A percentile compares a stretch with the other conserved stretches of the same genome.
These are phyloP conservation scores for Hylaea fasciaria DNA, from an alignment of 2,888 invertebrate genomes.

Conservation along the genomic window DNA sequence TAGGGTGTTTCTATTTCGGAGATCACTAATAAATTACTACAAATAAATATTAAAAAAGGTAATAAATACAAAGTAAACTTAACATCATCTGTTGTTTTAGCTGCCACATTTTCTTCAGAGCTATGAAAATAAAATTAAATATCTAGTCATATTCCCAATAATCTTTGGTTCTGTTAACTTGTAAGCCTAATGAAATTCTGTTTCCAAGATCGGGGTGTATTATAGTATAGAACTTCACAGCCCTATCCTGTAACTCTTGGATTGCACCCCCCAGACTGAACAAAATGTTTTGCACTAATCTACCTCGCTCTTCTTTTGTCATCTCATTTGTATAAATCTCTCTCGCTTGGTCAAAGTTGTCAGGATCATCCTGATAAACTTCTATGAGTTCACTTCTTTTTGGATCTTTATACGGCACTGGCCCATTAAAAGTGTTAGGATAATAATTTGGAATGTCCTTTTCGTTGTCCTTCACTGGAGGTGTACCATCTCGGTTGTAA, in stretches of 20 bases:
- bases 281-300: constrained; percentile 92
- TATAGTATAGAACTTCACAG: constrained; percentile 91
- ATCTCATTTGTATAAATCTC: constrained; percentile 91
- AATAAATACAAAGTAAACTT: too few species aligned
- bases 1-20: too few species aligned
- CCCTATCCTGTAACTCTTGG: constrained; percentile 82
- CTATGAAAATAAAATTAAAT: too few species aligned
- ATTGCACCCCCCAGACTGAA: constrained; percentile 90
- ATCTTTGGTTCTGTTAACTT: constrained; percentile 53
- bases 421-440: constrained; percentile 97
- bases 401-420: constrained; percentile 87
- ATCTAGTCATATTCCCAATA: constrained; percentile 42
- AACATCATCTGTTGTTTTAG: too few species aligned
- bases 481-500: constrained; percentile 94
- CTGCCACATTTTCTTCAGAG: too few species aligned
- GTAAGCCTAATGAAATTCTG: constrained; percentile 56
- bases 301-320: constrained; percentile 88
- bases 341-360: constrained; percentile 93
- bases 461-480: constrained; percentile 91
- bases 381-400: constrained; percentile 81
- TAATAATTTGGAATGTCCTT: constrained; percentile 96
- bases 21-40: too few species aligned
- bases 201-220: constrained; percentile 91
- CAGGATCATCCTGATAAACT: constrained; percentile 88
- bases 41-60: too few species aligned